Evolutionary conservation across 2,113 vertebrate genomes (phyloP).

Genomic region (Datnioides undecimradiatus): DNA sequence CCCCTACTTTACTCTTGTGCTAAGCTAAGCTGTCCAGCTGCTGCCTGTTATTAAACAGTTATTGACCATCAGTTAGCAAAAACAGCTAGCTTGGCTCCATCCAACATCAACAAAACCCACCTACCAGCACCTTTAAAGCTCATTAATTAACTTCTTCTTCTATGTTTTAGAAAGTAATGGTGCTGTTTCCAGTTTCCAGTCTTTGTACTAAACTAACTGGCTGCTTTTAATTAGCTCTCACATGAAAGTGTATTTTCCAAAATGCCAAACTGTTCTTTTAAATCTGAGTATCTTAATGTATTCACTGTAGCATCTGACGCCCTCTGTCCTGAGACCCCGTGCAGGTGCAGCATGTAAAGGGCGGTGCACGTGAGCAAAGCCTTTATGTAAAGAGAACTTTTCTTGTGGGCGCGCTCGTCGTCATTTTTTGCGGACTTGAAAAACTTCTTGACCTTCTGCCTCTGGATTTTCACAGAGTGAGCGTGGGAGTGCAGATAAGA

Average conservation of each 20-base stretch:
- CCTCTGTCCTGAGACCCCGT: background rate
- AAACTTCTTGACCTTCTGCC: slow-evolving; percentile 49
- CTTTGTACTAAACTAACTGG: background rate
- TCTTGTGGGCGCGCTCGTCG: slow-evolving; percentile 48
- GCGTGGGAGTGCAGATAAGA: slow-evolving; percentile 54
- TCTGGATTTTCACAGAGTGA: background rate
- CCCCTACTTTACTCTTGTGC: too few relatives aligned
- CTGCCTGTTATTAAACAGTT: too few relatives aligned
- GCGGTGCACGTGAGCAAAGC: slow-evolving; percentile 27
- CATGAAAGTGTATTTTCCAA: background rate
- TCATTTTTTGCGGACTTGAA: slow-evolving; percentile 39
- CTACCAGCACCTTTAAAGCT: background rate
- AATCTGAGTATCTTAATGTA: background rate
- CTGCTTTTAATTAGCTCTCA: background rate
- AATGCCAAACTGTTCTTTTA: background rate
- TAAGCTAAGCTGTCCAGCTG: too few relatives aligned
- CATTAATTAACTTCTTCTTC: background rate
- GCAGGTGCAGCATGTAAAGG: background rate
- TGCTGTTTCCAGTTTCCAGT: background rate
- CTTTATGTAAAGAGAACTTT: slow-evolving; percentile 51
- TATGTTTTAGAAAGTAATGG: background rate
- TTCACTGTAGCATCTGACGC: background rate
- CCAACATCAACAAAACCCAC: too few relatives aligned
- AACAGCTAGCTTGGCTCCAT: background rate
- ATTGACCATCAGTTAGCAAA: too few relatives aligned